These are phyloP conservation scores for Streblospio benedicti DNA, from an alignment of 1,140 invertebrate genomes.

Conservation along the genomic window DNA sequence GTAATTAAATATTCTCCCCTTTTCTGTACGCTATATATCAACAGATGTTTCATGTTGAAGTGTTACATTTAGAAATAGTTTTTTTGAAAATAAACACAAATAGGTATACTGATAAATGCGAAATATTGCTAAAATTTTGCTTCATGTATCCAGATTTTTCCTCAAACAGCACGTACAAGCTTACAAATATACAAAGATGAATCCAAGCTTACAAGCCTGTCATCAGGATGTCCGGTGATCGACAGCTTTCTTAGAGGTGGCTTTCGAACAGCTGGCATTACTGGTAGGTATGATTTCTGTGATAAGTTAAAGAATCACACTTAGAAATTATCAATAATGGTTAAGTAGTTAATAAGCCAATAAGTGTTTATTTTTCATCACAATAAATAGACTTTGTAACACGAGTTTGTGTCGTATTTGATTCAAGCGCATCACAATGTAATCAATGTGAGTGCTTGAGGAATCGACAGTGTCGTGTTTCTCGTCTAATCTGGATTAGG, in stretches of 20 bases:
- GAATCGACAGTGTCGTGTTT: neutral
- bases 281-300: neutral
- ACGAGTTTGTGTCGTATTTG: neutral
- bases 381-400: neutral
- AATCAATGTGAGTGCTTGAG: neutral
- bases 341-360: neutral
- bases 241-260: slow-evolving; percentile 8
- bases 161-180: neutral
- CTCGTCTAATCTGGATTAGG: neutral
- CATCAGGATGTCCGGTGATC: slow-evolving; percentile 2
- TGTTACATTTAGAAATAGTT: neutral
- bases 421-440: too few relatives aligned
- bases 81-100: neutral
- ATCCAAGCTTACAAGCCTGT: neutral
- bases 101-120: neutral
- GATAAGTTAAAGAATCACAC: slow-evolving; percentile 1
- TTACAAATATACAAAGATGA: neutral
- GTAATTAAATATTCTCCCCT: neutral
- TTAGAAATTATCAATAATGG: neutral
- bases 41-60: neutral
- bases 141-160: neutral
- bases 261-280: neutral
- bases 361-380: neutral
- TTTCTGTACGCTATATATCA: neutral
- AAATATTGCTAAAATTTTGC: neutral